phyloP scores from a whole-genome alignment of 2,888 invertebrate species.

The Galerucella pusilla region DNA sequence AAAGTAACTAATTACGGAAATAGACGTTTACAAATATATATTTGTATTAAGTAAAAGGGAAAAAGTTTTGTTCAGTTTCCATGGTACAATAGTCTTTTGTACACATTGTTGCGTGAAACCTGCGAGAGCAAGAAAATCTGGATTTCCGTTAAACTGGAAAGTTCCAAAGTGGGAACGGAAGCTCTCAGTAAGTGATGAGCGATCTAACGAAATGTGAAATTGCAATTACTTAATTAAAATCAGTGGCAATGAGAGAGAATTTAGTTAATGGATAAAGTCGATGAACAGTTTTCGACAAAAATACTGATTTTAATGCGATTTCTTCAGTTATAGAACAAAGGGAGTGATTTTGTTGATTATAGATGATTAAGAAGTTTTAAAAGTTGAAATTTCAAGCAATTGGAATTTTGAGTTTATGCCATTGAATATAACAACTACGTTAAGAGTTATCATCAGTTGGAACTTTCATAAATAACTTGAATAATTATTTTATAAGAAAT shows the following conservation, averaged over 20 bases:
- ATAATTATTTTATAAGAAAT: too few species aligned
- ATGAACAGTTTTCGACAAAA: slow-evolving; percentile 18
- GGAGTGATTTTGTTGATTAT: slow-evolving; percentile 3
- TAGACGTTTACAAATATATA: background rate
- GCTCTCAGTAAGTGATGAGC: slow-evolving; percentile 50
- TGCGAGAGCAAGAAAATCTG: slow-evolving; percentile 27
- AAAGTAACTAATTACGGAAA: background rate
- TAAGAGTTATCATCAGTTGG: background rate
- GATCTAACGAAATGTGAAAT: slow-evolving; percentile 58
- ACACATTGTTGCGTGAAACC: slow-evolving; percentile 4
- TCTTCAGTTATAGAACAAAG: slow-evolving; percentile 17
- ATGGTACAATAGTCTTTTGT: background rate
- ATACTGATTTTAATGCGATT: slow-evolving; percentile 22
- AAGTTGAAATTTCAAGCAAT: background rate
- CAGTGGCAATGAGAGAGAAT: slow-evolving; percentile 57
- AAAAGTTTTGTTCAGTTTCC: slow-evolving; percentile 2
- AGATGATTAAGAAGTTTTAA: background rate
- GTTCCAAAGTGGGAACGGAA: slow-evolving; percentile 45
- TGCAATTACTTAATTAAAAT: slow-evolving; percentile 62
- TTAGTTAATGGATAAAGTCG: slow-evolving; percentile 57
- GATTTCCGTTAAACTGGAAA: slow-evolving; percentile 46
- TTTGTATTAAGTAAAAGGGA: background rate
- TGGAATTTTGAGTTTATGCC: background rate
- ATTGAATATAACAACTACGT: background rate
- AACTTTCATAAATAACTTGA: too few species aligned